phyloP scores from a whole-genome alignment of 2,113 vertebrate genomes.

The Nansenia antarctica region DNA sequence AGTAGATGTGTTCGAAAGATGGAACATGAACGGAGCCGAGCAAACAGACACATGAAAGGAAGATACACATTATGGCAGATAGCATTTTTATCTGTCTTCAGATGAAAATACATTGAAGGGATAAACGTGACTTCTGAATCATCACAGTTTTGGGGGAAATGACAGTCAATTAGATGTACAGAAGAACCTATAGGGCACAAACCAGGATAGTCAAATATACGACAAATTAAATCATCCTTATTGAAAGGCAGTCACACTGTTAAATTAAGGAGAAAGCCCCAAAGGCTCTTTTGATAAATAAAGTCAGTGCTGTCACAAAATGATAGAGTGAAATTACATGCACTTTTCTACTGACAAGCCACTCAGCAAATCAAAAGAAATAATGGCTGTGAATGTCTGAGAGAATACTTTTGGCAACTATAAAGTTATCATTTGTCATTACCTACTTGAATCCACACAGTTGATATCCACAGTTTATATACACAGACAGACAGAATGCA shows the following conservation, averaged over 20 bases:
- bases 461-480: neutral
- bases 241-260: constrained; percentile 54
- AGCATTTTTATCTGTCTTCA: constrained; percentile 38
- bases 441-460: constrained; percentile 25
- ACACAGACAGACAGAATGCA: constrained; percentile 17
- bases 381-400: neutral
- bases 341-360: too few species aligned
- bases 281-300: neutral
- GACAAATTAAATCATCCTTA: constrained; percentile 25
- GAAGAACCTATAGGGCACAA: neutral
- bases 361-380: too few species aligned
- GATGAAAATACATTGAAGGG: constrained; percentile 19
- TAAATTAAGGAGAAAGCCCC: neutral
- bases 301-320: neutral
- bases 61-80: constrained; percentile 15
- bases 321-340: neutral
- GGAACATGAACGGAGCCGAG: constrained; percentile 42
- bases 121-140: neutral
- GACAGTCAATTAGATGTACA: constrained; percentile 13
- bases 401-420: constrained; percentile 42
- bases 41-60: constrained; percentile 50
- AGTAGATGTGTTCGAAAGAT: constrained; percentile 44
- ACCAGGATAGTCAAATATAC: neutral
- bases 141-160: constrained; percentile 24
- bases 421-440: constrained; percentile 9